These are phyloP conservation scores for Drosophila hawaiiensis DNA, from an alignment of 2,888 invertebrate genomes.

Conservation along the genomic window DNA sequence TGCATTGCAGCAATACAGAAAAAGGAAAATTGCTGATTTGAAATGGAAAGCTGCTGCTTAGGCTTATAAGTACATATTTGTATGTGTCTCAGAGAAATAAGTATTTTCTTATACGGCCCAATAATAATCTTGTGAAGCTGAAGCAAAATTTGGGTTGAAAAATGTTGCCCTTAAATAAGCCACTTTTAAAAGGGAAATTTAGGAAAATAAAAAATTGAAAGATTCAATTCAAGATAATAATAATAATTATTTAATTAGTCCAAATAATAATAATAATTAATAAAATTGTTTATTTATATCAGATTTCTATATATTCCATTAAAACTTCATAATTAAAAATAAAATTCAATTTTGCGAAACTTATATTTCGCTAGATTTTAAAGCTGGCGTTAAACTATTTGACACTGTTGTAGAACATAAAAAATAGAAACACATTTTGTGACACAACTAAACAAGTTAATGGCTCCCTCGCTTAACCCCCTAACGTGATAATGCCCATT, in stretches of 20 bases:
- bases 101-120: not conserved
- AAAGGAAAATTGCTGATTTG: slow-evolving; percentile 2
- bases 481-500: slow-evolving; percentile 18
- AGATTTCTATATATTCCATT: not conserved
- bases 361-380: not conserved
- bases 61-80: not conserved
- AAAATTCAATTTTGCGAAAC: not conserved
- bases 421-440: slow-evolving; percentile 3
- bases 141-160: not conserved
- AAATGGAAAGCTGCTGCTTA: not conserved
- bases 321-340: not conserved
- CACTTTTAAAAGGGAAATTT: not conserved
- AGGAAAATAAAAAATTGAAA: not conserved
- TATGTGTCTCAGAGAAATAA: not conserved
- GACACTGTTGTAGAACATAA: not conserved
- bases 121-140: not conserved
- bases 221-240: not conserved
- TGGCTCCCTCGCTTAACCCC: slow-evolving; percentile 9
- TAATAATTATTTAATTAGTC: not conserved
- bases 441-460: slow-evolving; percentile 18
- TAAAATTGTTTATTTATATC: not conserved
- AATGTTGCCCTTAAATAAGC: not conserved
- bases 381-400: not conserved
- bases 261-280: not conserved
- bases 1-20: slow-evolving; percentile 26